phyloP scores from a whole-genome alignment of 2,888 invertebrate species.

The Papilio demoleus region DNA sequence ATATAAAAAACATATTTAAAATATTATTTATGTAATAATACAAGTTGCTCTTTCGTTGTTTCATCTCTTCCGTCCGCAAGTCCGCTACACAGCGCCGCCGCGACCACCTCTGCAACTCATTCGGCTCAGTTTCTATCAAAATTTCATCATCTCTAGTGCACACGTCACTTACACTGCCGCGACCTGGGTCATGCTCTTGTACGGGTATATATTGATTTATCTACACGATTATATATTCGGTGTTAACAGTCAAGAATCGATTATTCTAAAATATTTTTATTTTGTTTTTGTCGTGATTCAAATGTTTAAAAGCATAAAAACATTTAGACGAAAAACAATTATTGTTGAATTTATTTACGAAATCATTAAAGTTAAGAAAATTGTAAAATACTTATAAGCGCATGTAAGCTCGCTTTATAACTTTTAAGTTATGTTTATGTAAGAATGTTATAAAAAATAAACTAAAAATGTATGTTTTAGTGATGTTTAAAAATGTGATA shows the following conservation, averaged over 20 bases:
- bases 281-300: conserved; percentile 16
- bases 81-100: conserved; percentile 39
- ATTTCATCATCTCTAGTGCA: conserved; percentile 43
- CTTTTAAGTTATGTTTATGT: conserved; percentile 19
- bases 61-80: conserved; percentile 51
- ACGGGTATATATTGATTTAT: conserved; percentile 47
- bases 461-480: not conserved
- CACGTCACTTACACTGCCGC: conserved; percentile 21
- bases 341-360: conserved; percentile 22
- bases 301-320: conserved; percentile 25
- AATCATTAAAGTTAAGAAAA: not conserved
- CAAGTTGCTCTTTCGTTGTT: conserved; percentile 61
- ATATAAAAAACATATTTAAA: not conserved
- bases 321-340: conserved; percentile 40
- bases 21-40: not conserved
- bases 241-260: no score
- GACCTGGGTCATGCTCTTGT: conserved; percentile 60
- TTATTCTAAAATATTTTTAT: no score
- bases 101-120: conserved; percentile 32
- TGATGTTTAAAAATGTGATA: not conserved
- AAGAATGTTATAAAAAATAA: no score
- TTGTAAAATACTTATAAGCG: conserved; percentile 13
- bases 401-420: not conserved
- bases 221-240: no score
- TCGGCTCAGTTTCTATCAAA: conserved; percentile 34